phyloP scores from a whole-genome alignment of 2,797 vertebrate species.

The Philypnodon macrostomus region DNA sequence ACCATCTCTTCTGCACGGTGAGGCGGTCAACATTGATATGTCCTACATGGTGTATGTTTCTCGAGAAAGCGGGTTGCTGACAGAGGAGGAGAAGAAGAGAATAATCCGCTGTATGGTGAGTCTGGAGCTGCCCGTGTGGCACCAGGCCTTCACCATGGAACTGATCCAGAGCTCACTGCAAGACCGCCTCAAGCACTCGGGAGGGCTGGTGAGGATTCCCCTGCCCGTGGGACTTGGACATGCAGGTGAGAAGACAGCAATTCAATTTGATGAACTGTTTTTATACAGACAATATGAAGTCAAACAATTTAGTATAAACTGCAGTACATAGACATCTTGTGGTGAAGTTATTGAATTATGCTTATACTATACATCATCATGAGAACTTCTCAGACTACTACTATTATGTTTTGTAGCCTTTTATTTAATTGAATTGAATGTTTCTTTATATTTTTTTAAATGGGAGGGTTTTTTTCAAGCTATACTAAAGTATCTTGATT shows the following conservation, averaged over 20 bases:
- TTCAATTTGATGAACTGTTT: too few relatives aligned
- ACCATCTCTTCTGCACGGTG: slow-evolving; percentile 79
- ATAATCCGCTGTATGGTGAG: slow-evolving; percentile 79
- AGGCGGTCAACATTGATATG: slow-evolving; percentile 84
- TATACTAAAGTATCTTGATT: slow-evolving; percentile 5
- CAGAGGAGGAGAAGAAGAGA: slow-evolving; percentile 66
- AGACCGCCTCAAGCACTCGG: slow-evolving; percentile 79
- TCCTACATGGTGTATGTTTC: slow-evolving; percentile 83
- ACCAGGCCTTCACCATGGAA: slow-evolving; percentile 69
- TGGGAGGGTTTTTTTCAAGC: not conserved
- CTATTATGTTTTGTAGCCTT: too few relatives aligned
- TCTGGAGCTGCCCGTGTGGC: slow-evolving; percentile 82
- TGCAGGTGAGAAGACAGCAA: slow-evolving; percentile 72
- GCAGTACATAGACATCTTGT: too few relatives aligned
- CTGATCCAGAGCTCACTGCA: slow-evolving; percentile 76
- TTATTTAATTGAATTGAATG: too few relatives aligned
- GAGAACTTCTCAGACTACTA: not conserved
- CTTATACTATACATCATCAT: too few relatives aligned
- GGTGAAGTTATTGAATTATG: too few relatives aligned
- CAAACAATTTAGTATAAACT: too few relatives aligned
- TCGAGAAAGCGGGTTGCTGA: slow-evolving; percentile 62
- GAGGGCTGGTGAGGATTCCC: slow-evolving; percentile 78
- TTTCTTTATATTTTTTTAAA: too few relatives aligned
- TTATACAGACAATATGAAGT: too few relatives aligned
- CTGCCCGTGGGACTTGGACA: slow-evolving; percentile 77